Evolutionary conservation across 2,113 vertebrate species (phyloP), one percentile per base, ranked within the genome.

Genomic region (Chaetodon trifascialis): DNA sequence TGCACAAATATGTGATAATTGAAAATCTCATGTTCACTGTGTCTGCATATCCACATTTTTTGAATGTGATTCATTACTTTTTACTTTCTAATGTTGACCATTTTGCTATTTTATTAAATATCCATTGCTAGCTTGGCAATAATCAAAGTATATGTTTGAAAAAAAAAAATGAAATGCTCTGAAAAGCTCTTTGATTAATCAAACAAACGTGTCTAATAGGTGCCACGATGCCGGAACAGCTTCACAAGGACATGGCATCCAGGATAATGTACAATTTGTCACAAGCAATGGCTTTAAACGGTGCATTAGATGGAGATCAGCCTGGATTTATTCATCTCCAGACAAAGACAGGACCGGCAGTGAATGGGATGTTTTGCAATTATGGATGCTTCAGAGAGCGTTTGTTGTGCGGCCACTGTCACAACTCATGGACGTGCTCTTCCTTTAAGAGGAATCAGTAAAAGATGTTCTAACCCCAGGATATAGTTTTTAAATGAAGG

Each of bases 221-320:
- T 80, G 73, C 74, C 56, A 34, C 76, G 76, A 65, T 62, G 52
- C 55, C 72, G 55, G 49, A 80, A 52, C 58, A 9, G 58, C 81
- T 72, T 80, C 76, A 86, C 85, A 85, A 90, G 85, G 87, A 92
- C 90, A 77, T 49, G 42, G 47, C 63, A 64, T 76, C 74, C 80
- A 75, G 66, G 73, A 64, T 89, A 89, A 88, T 89, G 83, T 86
- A 76, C 63, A 84, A 88, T 92, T 84, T 84, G 73, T 94, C 84
- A 86, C 67, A 83, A 85, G 52, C 49, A 81, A 90, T 77, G 82
- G 82, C 80, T 84, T 70, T 91, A 79, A 89, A 89, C 69, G 67
- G 80, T 71, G 42, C 87, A 77, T 88, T 91, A 86, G 75, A 81
- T 73, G 76, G 72, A 88, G 86, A 90, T 90, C 78, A 74, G 42